Base-by-base conservation (phyloP, 2,113 vertebrate genomes). In the Caranx melampygus region DNA sequence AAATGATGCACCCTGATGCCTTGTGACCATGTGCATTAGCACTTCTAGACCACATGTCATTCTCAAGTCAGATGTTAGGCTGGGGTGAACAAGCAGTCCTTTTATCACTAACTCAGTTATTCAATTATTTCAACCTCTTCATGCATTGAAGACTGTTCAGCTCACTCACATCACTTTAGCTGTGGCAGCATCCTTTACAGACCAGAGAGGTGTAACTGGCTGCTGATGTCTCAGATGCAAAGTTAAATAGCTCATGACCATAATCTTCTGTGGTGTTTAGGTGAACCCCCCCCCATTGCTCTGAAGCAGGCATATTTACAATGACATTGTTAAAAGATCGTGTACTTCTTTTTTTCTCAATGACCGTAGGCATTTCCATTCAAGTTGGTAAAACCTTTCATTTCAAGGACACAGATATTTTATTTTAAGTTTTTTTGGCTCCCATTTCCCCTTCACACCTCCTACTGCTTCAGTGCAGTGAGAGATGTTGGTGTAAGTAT, bases 11-110 rank as follows among this genome's bases (percentile, higher is more conserved):
- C 81, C 49, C 61, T 58, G 77, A 87, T 66, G 88, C 80, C 86
- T 85, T 87, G 88, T 88, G 82, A 89, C 88, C 79, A 69, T 4
- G 77, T 72, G 67, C 65, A 84, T 70, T 72, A 69, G 73, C 67
- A 75, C 81, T 82, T 70, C 37, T 3, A 83, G 69, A 89, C 89
- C 88, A 89, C 87, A 87, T 89, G 89, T 71, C 85, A 86, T 90
- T 88, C 79, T 90, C 72, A 65, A 91, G 92, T 94, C 91, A 93
- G 91, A 92, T 94, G 92, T 63, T 85, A 65, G 78, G 62, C 72
- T 51, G 31, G 13, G 35, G 14, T 66, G 65, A 89, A 93, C 93
- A 95, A 93, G 79, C 75, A 57, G 35, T 42, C 82, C 85, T 87
- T 93, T 93, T 91, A 91, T 93, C 76, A 55, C 81, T 72, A 81